phyloP scores from a whole-genome alignment of 2,888 invertebrate species.

The Terebella lapidaria region DNA sequence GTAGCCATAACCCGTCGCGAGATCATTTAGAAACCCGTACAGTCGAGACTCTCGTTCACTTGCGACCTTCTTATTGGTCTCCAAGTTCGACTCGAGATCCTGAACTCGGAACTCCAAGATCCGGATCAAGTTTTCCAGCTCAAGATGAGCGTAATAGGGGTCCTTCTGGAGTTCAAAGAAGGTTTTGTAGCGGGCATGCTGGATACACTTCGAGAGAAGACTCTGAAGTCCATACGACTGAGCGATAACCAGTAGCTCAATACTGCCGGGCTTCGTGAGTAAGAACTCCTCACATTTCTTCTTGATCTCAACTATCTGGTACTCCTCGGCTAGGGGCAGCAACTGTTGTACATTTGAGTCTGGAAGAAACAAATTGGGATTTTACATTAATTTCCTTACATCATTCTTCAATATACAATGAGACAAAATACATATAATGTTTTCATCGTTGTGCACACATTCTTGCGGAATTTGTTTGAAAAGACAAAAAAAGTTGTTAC shows the following conservation, averaged over 20 bases:
- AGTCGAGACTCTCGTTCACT: conserved; percentile 26
- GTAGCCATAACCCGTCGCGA: conserved; percentile 28
- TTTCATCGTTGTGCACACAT: neutral
- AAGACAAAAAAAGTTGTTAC: neutral
- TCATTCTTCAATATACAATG: no score
- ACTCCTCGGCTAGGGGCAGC: conserved; percentile 52
- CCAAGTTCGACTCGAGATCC: conserved; percentile 19
- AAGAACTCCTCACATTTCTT: conserved; percentile 51
- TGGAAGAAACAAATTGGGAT: conserved; percentile 22
- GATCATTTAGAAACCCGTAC: conserved; percentile 27
- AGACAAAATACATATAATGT: no score
- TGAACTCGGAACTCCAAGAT: conserved; percentile 28
- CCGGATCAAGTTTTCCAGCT: conserved; percentile 32
- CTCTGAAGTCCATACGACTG: conserved; percentile 32
- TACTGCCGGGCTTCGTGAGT: conserved; percentile 30
- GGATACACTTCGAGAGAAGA: conserved; percentile 30
- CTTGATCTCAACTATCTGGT: conserved; percentile 51
- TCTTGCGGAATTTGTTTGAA: neutral
- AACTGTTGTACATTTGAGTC: conserved; percentile 51
- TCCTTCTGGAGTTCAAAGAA: conserved; percentile 36
- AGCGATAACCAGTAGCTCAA: conserved; percentile 40
- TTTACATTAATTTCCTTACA: no score
- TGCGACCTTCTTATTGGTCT: conserved; percentile 17
- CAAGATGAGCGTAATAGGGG: conserved; percentile 28
- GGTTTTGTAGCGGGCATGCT: conserved; percentile 33